Evolutionary conservation across 1,140 invertebrate species (phyloP).

Genomic region (Stenopsyche tienmushanensis): DNA sequence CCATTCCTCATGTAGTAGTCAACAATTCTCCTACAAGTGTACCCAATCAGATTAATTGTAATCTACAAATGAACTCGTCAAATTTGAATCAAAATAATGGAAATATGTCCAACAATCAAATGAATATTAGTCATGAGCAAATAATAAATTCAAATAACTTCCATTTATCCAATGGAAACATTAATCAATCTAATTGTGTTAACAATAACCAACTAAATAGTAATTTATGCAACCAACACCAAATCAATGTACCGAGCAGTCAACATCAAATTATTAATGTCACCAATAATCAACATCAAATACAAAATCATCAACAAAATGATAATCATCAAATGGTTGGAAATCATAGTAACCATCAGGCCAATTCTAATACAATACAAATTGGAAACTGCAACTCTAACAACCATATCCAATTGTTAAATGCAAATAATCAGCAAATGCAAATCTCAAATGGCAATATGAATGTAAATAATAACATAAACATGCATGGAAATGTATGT

Average conservation of each 20-base stretch:
- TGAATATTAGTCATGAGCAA: constrained; percentile 25
- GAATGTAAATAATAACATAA: constrained; percentile 38
- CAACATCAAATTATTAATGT: constrained; percentile 40
- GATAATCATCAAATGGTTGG: constrained; percentile 9
- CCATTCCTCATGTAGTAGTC: constrained; percentile 8
- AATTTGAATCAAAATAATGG: constrained; percentile 32
- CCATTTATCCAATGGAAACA: constrained; percentile 27
- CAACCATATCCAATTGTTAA: constrained; percentile 32
- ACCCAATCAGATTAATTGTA: constrained; percentile 44
- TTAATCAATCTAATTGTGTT: constrained; percentile 33
- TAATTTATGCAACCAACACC: constrained; percentile 33
- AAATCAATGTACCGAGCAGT: constrained; percentile 18
- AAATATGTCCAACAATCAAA: constrained; percentile 1
- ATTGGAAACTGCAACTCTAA: constrained; percentile 25
- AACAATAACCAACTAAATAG: constrained; percentile 19
- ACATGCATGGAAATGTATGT: constrained; percentile 25
- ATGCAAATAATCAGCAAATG: constrained; percentile 39
- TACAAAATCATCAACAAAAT: constrained; percentile 16
- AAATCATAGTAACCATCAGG: constrained; percentile 14
- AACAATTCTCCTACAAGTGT: constrained; percentile 43
- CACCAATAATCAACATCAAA: constrained; percentile 38
- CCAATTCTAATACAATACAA: constrained; percentile 21
- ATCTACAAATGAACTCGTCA: constrained; percentile 33
- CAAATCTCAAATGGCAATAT: constrained; percentile 53
- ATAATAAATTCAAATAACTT: constrained; percentile 24